These are phyloP conservation scores for Trisateles emortualis DNA, from an alignment of 2,888 invertebrate genomes.

Conservation along the genomic window DNA sequence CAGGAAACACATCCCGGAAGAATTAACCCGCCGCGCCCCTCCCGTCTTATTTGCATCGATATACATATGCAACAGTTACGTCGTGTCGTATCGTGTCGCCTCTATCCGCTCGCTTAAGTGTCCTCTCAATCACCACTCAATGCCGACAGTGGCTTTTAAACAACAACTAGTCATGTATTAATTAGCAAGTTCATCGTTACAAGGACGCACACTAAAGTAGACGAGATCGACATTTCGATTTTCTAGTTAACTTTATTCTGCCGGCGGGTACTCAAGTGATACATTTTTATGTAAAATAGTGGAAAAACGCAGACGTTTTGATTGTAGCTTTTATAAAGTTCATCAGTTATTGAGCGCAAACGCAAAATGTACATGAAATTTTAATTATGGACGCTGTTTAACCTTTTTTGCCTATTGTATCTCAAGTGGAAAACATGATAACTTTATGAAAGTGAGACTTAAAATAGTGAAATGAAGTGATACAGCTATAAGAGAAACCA, in stretches of 20 bases:
- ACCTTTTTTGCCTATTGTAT: conserved; percentile 38
- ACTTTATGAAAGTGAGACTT: conserved; percentile 69
- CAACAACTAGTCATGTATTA: conserved; percentile 37
- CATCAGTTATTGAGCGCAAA: conserved; percentile 10
- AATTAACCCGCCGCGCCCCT: conserved; percentile 71
- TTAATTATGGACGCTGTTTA: conserved; percentile 50
- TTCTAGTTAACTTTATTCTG: conserved; percentile 19
- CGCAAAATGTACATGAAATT: conserved; percentile 38
- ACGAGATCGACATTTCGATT: conserved; percentile 17
- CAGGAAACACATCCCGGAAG: conserved; percentile 86
- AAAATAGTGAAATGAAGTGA: conserved; percentile 64
- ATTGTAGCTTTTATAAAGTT: no score
- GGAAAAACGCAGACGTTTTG: no score
- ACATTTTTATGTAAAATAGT: no score
- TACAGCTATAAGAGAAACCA: conserved; percentile 36
- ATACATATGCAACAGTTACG: conserved; percentile 58
- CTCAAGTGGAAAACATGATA: conserved; percentile 32
- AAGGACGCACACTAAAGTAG: conserved; percentile 20
- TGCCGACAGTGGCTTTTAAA: conserved; percentile 29
- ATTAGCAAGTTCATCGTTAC: conserved; percentile 33
- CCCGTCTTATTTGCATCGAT: conserved; percentile 71
- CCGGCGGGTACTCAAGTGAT: not conserved
- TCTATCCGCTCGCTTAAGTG: conserved; percentile 40
- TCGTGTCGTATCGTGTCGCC: conserved; percentile 23
- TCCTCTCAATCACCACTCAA: conserved; percentile 27